A percentile compares a stretch with the other conserved stretches of the same genome.
These are phyloP conservation scores for Myzus persicae DNA, from an alignment of 1,140 invertebrate species.

Conservation along the genomic window DNA sequence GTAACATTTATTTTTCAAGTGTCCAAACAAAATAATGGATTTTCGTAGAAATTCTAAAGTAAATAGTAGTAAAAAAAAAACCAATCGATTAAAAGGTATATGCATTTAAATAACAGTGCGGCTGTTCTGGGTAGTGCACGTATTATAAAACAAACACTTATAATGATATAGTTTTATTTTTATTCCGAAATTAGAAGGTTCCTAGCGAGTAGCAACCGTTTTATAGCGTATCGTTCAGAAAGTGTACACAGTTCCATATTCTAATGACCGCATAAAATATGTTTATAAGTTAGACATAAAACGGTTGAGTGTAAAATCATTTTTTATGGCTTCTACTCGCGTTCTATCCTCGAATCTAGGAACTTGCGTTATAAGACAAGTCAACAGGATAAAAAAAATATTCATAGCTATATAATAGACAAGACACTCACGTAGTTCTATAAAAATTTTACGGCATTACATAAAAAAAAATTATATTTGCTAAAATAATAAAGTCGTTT, in stretches of 20 bases:
- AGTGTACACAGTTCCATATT: neutral
- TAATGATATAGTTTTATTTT: conserved; percentile 27
- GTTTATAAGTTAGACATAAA: conserved; percentile 5
- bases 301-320: neutral
- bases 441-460: neutral
- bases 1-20: neutral
- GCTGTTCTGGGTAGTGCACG: neutral
- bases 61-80: neutral
- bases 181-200: neutral
- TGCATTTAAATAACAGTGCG: neutral
- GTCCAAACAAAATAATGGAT: neutral
- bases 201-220: neutral
- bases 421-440: neutral
- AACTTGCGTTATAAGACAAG: neutral
- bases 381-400: neutral
- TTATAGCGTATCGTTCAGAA: neutral
- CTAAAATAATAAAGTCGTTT: neutral
- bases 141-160: neutral
- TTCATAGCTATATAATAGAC: neutral
- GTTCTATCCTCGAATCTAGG: neutral
- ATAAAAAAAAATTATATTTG: neutral
- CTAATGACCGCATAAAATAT: neutral
- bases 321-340: neutral
- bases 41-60: neutral
- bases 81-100: neutral